Base-by-base conservation (phyloP, 2,113 vertebrate species). In the Silurus meridionalis region DNA sequence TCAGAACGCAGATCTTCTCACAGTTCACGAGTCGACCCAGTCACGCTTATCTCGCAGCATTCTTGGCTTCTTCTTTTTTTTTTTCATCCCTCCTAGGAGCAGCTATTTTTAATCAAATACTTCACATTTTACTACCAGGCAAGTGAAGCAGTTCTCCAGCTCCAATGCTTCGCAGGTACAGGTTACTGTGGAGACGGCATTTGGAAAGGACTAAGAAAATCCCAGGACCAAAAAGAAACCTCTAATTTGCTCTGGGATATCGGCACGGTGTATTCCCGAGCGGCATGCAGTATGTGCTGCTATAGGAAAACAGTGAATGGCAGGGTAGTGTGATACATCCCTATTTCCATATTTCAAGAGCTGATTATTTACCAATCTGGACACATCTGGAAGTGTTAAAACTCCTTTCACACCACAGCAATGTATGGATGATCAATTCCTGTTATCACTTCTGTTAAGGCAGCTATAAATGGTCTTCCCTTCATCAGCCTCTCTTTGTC, bases 151-250 rank as follows among this genome's bases (percentile, higher is more conserved):
- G 79, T 25, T 69, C 57, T 60, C 48, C 15, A 28, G 61, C 8
- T 75, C 61, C 0, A 4, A 46, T 17, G 15, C 28, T 48, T 58
- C 23, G 28, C 66, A 83, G 77, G 86, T 86, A 53, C 3, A 25
- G 69, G 87, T 83, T 90, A 61, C 85, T 87, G 83, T 83, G 83
- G 89, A 82, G 84, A 82, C 60, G 11, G 74, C 21, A 21, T 66
- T 46, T 13, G 5, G 7, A 23, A 13, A 72, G 48, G 53, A 11
- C 55, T 50, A 10, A 50, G 71, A 85, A 78, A 85, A 66, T 53
- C 50, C n/a, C 13, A 58, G 6, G 69, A 52, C 58, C 2, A 46
- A 7, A 60, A 61, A 50, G 23, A 72, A 75, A 83, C 28, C 10
- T 14, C 37, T 50, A 46, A 77, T 78, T 83, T 79, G 69, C 63